These are phyloP conservation scores for Choreutis nemorana DNA, from an alignment of 2,888 invertebrate genomes.

Conservation along the genomic window DNA sequence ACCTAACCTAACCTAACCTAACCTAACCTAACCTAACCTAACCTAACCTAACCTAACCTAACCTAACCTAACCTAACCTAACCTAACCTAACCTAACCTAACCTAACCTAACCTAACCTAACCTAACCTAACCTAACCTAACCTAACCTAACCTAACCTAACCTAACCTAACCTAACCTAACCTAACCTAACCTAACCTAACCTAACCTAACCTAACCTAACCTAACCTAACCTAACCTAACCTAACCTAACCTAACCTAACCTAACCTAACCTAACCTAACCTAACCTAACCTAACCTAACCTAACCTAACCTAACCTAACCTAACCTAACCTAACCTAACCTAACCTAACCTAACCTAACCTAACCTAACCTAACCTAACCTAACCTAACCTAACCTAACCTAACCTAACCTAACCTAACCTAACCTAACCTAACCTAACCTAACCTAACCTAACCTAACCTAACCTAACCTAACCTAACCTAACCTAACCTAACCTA, in stretches of 20 bases:
- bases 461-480: constrained; percentile 6
- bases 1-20: too few relatives aligned
- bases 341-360: constrained; percentile 8
- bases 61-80: too few relatives aligned
- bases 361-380: constrained; percentile 10
- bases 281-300: constrained; percentile 3
- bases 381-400: constrained; percentile 9
- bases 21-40: too few relatives aligned
- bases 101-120: too few relatives aligned
- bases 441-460: constrained; percentile 6
- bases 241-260: constrained; percentile 6
- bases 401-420: constrained; percentile 10
- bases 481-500: constrained; percentile 2
- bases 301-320: constrained; percentile 5
- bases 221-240: constrained; percentile 6
- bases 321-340: constrained; percentile 2
- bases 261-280: constrained; percentile 2
- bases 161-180: constrained; percentile 4
- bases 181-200: constrained; percentile 4
- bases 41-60: too few relatives aligned
- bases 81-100: too few relatives aligned
- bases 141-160: constrained; percentile 6
- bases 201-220: constrained; percentile 7
- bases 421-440: constrained; percentile 8
- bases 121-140: too few relatives aligned